These are phyloP conservation scores for Helicoverpa zea DNA, from an alignment of 1,140 invertebrate species.

Conservation along the genomic window DNA sequence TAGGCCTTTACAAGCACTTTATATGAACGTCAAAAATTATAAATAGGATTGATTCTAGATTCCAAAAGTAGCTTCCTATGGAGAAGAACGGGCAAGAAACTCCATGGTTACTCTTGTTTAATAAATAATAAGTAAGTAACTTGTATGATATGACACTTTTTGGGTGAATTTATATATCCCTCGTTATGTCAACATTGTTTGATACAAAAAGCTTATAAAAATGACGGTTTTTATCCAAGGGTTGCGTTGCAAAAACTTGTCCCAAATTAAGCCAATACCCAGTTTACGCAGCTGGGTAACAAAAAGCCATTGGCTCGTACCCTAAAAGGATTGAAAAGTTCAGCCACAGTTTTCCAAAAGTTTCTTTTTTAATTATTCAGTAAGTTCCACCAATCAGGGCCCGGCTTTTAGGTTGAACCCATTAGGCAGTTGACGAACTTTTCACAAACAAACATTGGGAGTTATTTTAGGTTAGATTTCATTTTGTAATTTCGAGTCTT, in stretches of 20 bases:
- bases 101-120: too few relatives aligned
- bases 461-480: neutral
- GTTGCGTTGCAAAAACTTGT: neutral
- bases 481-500: neutral
- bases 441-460: slow-evolving; percentile 15
- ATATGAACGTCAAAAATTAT: too few relatives aligned
- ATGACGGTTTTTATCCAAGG: neutral
- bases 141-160: too few relatives aligned
- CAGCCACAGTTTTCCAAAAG: neutral
- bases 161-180: too few relatives aligned
- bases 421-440: slow-evolving; percentile 17
- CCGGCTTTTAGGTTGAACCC: slow-evolving; percentile 4
- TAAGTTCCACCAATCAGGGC: neutral
- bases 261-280: neutral
- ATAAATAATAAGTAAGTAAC: too few relatives aligned
- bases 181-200: neutral
- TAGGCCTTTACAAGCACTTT: too few relatives aligned
- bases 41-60: too few relatives aligned
- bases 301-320: neutral
- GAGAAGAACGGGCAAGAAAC: too few relatives aligned
- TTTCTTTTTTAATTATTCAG: slow-evolving; percentile 29
- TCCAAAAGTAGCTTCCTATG: too few relatives aligned
- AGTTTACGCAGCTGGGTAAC: neutral
- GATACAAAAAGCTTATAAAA: neutral
- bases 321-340: slow-evolving; percentile 12